Conservation (phyloP, 2,797 vertebrate species). For the Eupleurogrammus muticus region DNA sequence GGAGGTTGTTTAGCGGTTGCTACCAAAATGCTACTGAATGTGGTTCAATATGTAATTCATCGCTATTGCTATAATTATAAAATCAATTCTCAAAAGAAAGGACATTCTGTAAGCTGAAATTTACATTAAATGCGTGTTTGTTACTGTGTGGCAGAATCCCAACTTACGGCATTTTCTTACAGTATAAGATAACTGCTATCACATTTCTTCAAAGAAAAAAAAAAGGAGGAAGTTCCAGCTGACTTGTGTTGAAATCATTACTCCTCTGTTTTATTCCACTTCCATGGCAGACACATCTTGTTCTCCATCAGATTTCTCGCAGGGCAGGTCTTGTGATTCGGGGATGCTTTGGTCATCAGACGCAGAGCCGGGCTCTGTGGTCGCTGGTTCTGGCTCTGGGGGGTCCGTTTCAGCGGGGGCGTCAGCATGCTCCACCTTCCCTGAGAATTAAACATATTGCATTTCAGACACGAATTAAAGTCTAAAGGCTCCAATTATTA, state of each 20-base stretch:
- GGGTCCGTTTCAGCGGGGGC: slow-evolving; percentile 50
- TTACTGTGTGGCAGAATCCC: slow-evolving; percentile 23
- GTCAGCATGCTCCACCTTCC: slow-evolving; percentile 51
- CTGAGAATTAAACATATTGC: slow-evolving; percentile 52
- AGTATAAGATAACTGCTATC: slow-evolving; percentile 20
- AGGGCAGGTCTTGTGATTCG: slow-evolving; percentile 64
- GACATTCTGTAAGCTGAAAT: slow-evolving; percentile 40
- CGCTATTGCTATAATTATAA: slow-evolving; percentile 52
- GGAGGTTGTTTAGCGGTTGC: slow-evolving; percentile 3
- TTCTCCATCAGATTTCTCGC: slow-evolving; percentile 82
- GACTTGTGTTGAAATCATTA: slow-evolving; percentile 31
- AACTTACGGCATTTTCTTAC: slow-evolving; percentile 47
- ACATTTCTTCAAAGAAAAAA: slow-evolving; percentile 39
- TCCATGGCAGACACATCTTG: slow-evolving; percentile 88
- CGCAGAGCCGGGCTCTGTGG: slow-evolving; percentile 52
- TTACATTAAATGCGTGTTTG: slow-evolving; percentile 19
- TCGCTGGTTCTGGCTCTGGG: slow-evolving; percentile 46
- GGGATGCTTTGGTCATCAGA: slow-evolving; percentile 63
- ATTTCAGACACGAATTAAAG: slow-evolving; percentile 1
- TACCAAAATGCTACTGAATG: slow-evolving; percentile 35
- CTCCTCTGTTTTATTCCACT: slow-evolving; percentile 84
- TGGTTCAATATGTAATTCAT: slow-evolving; percentile 32
- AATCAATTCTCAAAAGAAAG: slow-evolving; percentile 58
- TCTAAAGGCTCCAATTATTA: neutral
- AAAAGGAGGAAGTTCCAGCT: slow-evolving; percentile 19